phyloP scores from a whole-genome alignment of 1,140 invertebrate species.

The Mactra quadrangularis region DNA sequence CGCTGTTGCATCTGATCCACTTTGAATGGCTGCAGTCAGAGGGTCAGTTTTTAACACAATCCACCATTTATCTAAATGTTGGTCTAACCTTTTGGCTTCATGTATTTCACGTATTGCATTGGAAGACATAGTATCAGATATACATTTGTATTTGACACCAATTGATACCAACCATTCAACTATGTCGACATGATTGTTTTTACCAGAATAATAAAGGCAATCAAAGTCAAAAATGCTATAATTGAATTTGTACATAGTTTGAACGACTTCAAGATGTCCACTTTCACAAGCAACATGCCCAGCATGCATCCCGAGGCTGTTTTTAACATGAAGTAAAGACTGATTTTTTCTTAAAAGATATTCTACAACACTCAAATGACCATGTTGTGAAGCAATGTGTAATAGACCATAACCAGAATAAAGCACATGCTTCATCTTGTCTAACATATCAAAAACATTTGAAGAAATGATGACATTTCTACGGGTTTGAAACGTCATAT shows the following conservation, averaged over 20 bases:
- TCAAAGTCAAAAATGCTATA: neutral
- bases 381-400: constrained; percentile 35
- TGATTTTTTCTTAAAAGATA: constrained; percentile 4
- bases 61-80: constrained; percentile 33
- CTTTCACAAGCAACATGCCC: constrained; percentile 35
- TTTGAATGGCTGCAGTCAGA: neutral
- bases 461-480: neutral
- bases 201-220: constrained; percentile 21
- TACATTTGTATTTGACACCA: neutral
- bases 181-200: constrained; percentile 12
- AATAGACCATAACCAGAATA: constrained; percentile 27
- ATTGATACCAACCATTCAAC: neutral
- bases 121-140: neutral
- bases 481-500: constrained; percentile 1
- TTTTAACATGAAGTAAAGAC: neutral
- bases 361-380: neutral
- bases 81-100: neutral
- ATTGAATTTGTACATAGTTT: neutral
- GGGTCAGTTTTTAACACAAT: constrained; percentile 12
- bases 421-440: neutral
- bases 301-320: neutral
- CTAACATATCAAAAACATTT: no score
- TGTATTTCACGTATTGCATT: neutral
- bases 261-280: neutral
- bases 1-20: neutral